Base-by-base conservation (phyloP, 1,140 invertebrate species). In the Drosophila setifemur region DNA sequence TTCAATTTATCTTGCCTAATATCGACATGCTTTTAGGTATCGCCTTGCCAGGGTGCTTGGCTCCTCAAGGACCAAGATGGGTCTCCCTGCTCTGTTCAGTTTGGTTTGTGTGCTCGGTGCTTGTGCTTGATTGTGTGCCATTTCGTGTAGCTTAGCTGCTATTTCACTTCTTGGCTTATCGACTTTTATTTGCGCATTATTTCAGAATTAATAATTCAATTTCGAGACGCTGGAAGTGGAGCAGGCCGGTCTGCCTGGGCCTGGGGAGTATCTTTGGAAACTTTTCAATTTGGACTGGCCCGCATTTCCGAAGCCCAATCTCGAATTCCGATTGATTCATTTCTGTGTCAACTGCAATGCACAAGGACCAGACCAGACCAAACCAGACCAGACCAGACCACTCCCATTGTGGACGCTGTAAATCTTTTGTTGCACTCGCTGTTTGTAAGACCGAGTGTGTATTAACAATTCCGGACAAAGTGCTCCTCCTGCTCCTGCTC, bases 1-100 rank as follows among this genome's bases (percentile, higher is more conserved):
- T 82, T 85, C 79, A 85, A 85, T 85, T 85, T 85, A 85, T 86
- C 79, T 86, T 72, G 81, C 81, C 79, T 86, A 86, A 85, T 85
- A 86, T 86, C 81, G 81, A 85, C 81, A 85, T 81, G 76, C 66
- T 82, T 60, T 67, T 66, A 70, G 57, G 76, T 54, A 55, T 50
- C 53, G 58, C 29, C 60, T 54, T 54, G 37, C 44, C 33, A 40
- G 60, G 60, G 48, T 53, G 49, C 23, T 53, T 28, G 49, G 23
- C 52, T 68, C 26, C 31, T 42, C 14, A 5, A 4, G 33, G 14
- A n/a, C n/a, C n/a, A n/a, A n/a, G n/a, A n/a, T n/a, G n/a, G n/a
- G n/a, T n/a, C n/a, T n/a, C n/a, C 14, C 31, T 40, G 33, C 42
- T 60, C 33, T 33, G 44, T 25, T 29, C 37, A 72, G 52, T 60